These are phyloP conservation scores for Trematomus loennbergii DNA, from an alignment of 2,113 vertebrate species.

Conservation along the genomic window DNA sequence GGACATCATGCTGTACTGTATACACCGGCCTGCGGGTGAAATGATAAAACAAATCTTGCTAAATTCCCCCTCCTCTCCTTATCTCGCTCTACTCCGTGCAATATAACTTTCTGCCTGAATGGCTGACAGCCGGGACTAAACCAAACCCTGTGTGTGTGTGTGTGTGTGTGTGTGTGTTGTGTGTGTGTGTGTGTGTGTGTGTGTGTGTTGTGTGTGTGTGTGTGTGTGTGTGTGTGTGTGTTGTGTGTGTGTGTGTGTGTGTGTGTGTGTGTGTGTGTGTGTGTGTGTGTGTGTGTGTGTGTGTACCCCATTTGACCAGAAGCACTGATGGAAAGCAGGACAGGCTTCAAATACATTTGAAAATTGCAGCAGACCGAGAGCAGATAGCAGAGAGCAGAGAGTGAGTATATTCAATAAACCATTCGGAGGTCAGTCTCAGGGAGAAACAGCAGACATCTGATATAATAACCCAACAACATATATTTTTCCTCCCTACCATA, in stretches of 20 bases:
- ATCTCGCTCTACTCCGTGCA: slow-evolving; percentile 27
- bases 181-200: not conserved
- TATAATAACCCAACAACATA: slow-evolving; percentile 14
- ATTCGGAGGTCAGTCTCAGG: slow-evolving; percentile 41
- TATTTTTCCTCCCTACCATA: not conserved
- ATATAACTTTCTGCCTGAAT: slow-evolving; percentile 57
- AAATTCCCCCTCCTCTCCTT: slow-evolving; percentile 24
- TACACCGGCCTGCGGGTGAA: not conserved
- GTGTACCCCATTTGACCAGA: slow-evolving; percentile 21
- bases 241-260: not conserved
- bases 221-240: slow-evolving; percentile 4
- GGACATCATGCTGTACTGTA: not conserved
- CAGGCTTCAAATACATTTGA: slow-evolving; percentile 45
- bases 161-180: not conserved
- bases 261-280: not conserved
- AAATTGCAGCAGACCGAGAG: slow-evolving; percentile 9
- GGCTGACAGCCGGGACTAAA: slow-evolving; percentile 56
- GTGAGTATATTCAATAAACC: slow-evolving; percentile 35
- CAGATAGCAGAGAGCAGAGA: slow-evolving; percentile 9
- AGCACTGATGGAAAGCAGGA: slow-evolving; percentile 32
- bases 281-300: not conserved
- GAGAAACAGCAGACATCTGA: slow-evolving; percentile 29
- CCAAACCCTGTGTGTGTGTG: slow-evolving; percentile 6
- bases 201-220: not conserved
- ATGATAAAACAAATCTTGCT: slow-evolving; percentile 28